Conservation (phyloP, 92 coral and sea anemone genomes). For the Bergia sp. region DNA sequence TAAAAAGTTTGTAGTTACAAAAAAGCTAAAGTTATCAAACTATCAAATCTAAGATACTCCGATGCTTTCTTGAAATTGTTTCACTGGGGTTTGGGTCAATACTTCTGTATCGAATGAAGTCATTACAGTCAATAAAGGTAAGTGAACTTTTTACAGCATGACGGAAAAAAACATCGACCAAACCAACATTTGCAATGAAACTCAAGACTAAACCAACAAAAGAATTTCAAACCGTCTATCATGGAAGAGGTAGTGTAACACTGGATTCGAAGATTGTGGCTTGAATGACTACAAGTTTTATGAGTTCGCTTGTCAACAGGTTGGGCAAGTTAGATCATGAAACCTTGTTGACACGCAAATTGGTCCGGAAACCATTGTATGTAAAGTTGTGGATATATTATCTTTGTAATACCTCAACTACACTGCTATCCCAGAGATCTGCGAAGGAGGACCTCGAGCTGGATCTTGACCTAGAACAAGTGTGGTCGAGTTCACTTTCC, state of each 20-base stretch:
- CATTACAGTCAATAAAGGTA: no score
- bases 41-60: neutral
- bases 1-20: neutral
- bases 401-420: constrained; percentile 30
- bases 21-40: neutral
- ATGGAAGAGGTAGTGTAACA: neutral
- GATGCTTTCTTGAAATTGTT: neutral
- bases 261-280: neutral
- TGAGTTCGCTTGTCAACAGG: neutral
- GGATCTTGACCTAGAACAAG: constrained; percentile 38
- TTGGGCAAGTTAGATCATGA: no score
- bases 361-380: neutral
- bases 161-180: no score
- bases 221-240: neutral
- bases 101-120: neutral
- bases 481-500: constrained; percentile 25
- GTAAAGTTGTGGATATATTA: no score
- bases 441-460: constrained; percentile 39
- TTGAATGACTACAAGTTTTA: neutral
- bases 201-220: neutral
- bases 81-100: neutral
- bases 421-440: constrained; percentile 46
- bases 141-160: neutral
- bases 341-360: no score
- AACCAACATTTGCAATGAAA: no score